These are phyloP conservation scores for Acronicta alni DNA, from an alignment of 2,888 invertebrate genomes.

Conservation along the genomic window DNA sequence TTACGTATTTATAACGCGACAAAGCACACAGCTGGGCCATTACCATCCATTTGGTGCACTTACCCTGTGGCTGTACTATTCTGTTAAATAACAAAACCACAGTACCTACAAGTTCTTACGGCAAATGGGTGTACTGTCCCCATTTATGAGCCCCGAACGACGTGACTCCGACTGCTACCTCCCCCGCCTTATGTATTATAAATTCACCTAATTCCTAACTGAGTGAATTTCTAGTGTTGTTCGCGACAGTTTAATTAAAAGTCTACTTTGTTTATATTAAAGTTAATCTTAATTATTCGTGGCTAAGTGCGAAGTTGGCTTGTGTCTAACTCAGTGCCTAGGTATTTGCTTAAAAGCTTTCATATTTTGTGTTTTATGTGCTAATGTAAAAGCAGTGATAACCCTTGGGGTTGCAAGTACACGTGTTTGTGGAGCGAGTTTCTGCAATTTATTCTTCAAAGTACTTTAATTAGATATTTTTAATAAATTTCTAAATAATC, in stretches of 20 bases:
- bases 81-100: conserved; percentile 67
- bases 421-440: conserved; percentile 14
- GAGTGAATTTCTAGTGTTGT: conserved; percentile 58
- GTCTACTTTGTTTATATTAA: conserved; percentile 53
- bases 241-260: conserved; percentile 55
- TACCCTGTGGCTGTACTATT: conserved; percentile 49
- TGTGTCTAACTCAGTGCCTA: conserved; percentile 36
- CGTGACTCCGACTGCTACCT: conserved; percentile 45
- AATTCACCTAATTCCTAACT: conserved; percentile 60
- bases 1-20: conserved; percentile 57
- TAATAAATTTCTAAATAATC: conserved; percentile 3
- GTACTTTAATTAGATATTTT: neutral
- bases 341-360: conserved; percentile 47
- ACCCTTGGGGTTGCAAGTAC: conserved; percentile 18
- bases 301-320: conserved; percentile 55
- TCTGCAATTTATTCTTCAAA: conserved; percentile 1
- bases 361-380: conserved; percentile 41
- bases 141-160: conserved; percentile 60
- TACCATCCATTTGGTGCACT: conserved; percentile 72
- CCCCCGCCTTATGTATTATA: conserved; percentile 53
- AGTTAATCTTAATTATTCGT: conserved; percentile 54
- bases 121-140: conserved; percentile 49
- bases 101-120: conserved; percentile 53
- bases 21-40: conserved; percentile 56
- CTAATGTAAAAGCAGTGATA: conserved; percentile 29